A percentile compares a stretch with the other conserved stretches of the same genome.
Evolutionary conservation across 2,113 vertebrate genomes (phyloP).

Genomic region (Cathartes aura): DNA sequence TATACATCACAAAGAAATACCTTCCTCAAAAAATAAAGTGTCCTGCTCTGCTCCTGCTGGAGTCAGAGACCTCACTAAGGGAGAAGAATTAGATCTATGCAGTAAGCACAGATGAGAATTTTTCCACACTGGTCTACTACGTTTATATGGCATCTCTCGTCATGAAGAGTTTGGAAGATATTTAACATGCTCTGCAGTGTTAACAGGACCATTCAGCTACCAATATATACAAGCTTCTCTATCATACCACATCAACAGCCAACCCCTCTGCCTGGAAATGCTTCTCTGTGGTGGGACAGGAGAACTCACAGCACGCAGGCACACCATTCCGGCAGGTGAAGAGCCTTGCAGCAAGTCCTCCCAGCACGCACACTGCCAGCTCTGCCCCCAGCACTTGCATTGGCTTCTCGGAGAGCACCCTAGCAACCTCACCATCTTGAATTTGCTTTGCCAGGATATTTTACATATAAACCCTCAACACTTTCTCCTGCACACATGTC

Average conservation of each 20-base stretch:
- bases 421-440: neutral
- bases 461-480: neutral
- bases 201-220: neutral
- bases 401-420: neutral
- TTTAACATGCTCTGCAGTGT: neutral
- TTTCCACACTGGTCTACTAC: neutral
- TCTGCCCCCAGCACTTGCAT: rapidly evolving
- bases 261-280: neutral
- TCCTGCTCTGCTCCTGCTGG: neutral
- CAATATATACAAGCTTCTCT: neutral
- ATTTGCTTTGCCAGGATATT: neutral
- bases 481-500: neutral
- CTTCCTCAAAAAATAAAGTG: neutral
- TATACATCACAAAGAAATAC: neutral
- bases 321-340: rapidly evolving
- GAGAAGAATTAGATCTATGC: neutral
- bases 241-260: neutral
- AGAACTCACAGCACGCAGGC: rapidly evolving
- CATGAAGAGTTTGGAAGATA: neutral
- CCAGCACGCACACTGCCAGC: neutral
- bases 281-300: neutral
- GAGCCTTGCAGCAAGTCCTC: neutral
- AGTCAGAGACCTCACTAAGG: neutral
- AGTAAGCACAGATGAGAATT: neutral
- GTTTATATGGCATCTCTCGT: neutral